These are phyloP conservation scores for Empidonax traillii DNA, from an alignment of 2,113 vertebrate species.

Conservation along the genomic window DNA sequence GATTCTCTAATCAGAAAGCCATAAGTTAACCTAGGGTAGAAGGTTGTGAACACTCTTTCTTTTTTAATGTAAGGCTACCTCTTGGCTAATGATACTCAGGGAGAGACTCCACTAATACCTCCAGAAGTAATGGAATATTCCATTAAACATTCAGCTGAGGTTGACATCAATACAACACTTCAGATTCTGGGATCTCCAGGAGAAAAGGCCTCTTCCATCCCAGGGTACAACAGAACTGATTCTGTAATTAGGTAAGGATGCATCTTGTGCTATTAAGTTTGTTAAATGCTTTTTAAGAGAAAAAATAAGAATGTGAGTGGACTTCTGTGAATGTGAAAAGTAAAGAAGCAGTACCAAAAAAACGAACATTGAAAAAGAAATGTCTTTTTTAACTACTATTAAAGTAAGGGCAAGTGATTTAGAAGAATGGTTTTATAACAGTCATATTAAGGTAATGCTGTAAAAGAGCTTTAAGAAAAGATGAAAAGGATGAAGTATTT, in stretches of 20 bases:
- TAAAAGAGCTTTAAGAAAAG: not conserved
- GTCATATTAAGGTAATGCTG: not conserved
- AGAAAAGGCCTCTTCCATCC: slow-evolving; percentile 97
- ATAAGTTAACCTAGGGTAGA: slow-evolving; percentile 61
- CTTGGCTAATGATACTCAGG: slow-evolving; percentile 98
- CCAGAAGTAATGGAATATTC: slow-evolving; percentile 99
- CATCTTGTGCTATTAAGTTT: not conserved
- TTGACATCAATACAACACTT: slow-evolving; percentile 98
- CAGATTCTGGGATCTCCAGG: slow-evolving; percentile 97
- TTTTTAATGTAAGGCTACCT: slow-evolving; percentile 88
- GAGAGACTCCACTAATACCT: slow-evolving; percentile 97
- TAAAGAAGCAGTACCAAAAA: not conserved
- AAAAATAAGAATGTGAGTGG: not conserved
- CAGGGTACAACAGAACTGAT: slow-evolving; percentile 97
- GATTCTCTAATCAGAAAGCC: not conserved
- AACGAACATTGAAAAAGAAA: not conserved
- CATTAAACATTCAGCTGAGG: slow-evolving; percentile 95
- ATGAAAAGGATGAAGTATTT: not conserved
- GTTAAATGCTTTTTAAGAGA: not conserved
- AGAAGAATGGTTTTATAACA: not conserved
- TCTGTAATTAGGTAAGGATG: slow-evolving; percentile 93
- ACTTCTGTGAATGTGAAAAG: not conserved
- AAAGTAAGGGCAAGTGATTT: not conserved
- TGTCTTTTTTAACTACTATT: not conserved
- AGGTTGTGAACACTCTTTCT: slow-evolving; percentile 77